Conservation (phyloP, 2,888 invertebrate genomes). For the Stegana nigrithorax region DNA sequence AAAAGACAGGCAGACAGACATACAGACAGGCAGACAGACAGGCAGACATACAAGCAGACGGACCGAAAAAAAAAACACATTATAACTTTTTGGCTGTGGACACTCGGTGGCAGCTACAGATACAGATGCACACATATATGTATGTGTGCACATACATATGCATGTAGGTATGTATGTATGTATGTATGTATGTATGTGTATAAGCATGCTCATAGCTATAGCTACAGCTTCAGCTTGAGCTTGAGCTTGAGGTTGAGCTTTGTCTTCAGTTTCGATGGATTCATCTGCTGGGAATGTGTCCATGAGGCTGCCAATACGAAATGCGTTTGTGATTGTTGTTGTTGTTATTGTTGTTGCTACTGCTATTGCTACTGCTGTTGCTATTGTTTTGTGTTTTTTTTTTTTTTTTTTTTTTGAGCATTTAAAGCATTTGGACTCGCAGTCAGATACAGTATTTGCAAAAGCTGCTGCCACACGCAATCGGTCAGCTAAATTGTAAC, state of each 20-base stretch:
- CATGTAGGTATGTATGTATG: too few relatives aligned
- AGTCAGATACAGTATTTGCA: too few relatives aligned
- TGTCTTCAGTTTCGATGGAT: not conserved
- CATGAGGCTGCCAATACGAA: constrained; percentile 19
- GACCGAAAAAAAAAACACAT: constrained; percentile 1
- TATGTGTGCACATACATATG: too few relatives aligned
- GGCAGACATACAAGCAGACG: not conserved
- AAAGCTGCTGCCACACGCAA: too few relatives aligned
- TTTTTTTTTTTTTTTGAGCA: constrained; percentile 52
- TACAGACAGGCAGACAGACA: not conserved
- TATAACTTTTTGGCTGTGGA: not conserved
- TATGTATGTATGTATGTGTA: too few relatives aligned
- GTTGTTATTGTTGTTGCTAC: constrained; percentile 31
- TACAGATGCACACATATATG: too few relatives aligned
- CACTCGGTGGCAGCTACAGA: not conserved
- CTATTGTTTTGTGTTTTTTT: constrained; percentile 3
- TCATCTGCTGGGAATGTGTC: constrained; percentile 28
- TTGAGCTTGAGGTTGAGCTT: not conserved
- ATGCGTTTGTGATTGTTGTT: not conserved
- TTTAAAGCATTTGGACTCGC: too few relatives aligned
- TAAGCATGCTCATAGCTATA: too few relatives aligned
- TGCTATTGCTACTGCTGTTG: constrained; percentile 39
- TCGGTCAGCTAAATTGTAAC: too few relatives aligned
- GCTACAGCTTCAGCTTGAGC: not conserved
- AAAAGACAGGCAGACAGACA: not conserved